Base-by-base conservation (phyloP, 2,888 invertebrate genomes). In the Agonopterix subpropinquella region DNA sequence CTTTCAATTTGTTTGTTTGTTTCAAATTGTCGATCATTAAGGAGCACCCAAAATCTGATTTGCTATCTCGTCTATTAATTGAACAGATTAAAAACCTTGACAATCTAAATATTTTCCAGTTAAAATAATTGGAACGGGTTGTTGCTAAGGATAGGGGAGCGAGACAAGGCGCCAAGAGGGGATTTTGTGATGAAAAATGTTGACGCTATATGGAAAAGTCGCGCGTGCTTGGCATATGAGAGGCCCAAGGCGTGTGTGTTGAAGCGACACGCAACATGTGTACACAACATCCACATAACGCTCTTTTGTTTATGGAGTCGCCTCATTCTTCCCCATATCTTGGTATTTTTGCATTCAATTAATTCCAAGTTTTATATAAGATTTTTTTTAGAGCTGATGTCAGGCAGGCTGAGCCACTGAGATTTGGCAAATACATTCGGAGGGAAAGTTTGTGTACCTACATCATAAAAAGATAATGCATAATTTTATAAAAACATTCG, bases 141-240 rank as follows among this genome's bases (percentile, higher is more conserved):
- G 56, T 59, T 57, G 58, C 54, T 54, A 59, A 55, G 55, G 51
- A 55, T n/a, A 59, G 55, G 58, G 59, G 58, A 59, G 57, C 52
- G 59, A 62, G 57, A 62, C 59, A 61, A 61, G 61, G 58, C 54
- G 61, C 52, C 58, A 64, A 61, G 57, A 53, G 56, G 65, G 61
- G 56, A 59, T 56, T 62, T 69, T 42, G 57, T 61, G 64, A 71
- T 76, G 69, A 75, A 72, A 77, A 76, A 74, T 68, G 68, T 73
- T 68, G 63, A 66, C 66, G 65, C 66, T 70, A 63, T 73, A 67
- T 66, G 71, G 62, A 70, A 73, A 71, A 63, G 57, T 52, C 58
- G 61, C 50, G 56, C 70, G 68, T 72, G 69, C 72, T 65, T 68
- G 61, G 66, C 66, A 67, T 68, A 35, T 15, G 35, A 39, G 41